A percentile compares a stretch with the other conserved stretches of the same genome.
Conservation (phyloP, 2,888 invertebrate genomes). For the Ommatoiulus sabulosus region DNA sequence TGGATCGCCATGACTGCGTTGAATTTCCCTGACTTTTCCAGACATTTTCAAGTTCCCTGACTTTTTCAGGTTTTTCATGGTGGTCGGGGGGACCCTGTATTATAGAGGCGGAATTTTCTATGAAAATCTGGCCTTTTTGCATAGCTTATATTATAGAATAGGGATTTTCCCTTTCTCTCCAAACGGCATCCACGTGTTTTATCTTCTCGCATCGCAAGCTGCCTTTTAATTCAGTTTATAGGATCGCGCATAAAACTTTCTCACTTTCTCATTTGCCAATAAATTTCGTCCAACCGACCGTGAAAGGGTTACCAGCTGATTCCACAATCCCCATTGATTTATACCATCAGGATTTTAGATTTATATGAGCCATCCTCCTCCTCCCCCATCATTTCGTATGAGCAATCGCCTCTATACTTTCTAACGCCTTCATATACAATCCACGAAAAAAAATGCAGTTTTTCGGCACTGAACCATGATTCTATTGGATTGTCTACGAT, state of each 20-base stretch:
- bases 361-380: constrained; percentile 19
- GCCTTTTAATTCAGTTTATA: constrained; percentile 22
- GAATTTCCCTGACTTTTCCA: too few species aligned
- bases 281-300: not conserved
- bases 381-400: constrained; percentile 17
- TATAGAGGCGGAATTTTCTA: too few species aligned
- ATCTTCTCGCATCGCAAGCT: not conserved
- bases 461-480: constrained; percentile 32
- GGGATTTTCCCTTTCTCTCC: too few species aligned
- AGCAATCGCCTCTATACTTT: constrained; percentile 31
- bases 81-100: too few species aligned
- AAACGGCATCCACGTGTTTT: not conserved
- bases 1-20: too few species aligned
- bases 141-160: too few species aligned
- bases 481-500: constrained; percentile 36
- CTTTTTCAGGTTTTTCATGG: too few species aligned
- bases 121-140: too few species aligned
- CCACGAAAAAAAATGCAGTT: not conserved
- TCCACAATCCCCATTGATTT: constrained; percentile 30
- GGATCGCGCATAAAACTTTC: constrained; percentile 17
- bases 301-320: constrained; percentile 43
- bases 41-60: too few species aligned
- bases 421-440: constrained; percentile 22
- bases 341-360: constrained; percentile 24
- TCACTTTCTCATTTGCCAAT: constrained; percentile 30